Evolutionary conservation across 2,797 vertebrate species (phyloP).

Genomic region (Otolemur crassicaudatus): DNA sequence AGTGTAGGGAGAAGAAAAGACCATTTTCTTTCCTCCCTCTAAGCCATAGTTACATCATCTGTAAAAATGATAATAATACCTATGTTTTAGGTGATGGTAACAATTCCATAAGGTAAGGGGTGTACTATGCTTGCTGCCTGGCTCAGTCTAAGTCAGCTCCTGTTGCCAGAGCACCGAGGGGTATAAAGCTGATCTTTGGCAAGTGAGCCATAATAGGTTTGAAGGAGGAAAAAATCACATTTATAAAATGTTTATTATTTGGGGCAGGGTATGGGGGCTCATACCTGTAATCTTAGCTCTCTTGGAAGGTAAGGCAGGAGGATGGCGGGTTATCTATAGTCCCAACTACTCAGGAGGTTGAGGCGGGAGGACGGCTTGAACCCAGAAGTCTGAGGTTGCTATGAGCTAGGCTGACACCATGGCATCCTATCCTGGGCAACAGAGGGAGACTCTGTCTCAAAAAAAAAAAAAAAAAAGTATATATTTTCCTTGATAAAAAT

Average conservation of each 20-base stretch:
- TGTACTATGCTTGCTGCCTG: not conserved
- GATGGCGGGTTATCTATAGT: too few species aligned
- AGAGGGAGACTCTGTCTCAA: too few species aligned
- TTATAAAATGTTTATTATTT: not conserved
- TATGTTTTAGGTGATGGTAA: not conserved
- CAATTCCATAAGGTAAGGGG: not conserved
- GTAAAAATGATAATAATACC: not conserved
- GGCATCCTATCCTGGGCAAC: too few species aligned
- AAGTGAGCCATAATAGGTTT: not conserved
- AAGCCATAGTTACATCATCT: not conserved
- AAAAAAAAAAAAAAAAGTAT: too few species aligned
- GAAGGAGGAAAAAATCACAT: too few species aligned
- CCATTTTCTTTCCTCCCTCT: not conserved
- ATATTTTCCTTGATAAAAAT: constrained; percentile 22
- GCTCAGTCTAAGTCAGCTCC: not conserved
- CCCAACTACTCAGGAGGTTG: too few species aligned
- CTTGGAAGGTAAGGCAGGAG: too few species aligned
- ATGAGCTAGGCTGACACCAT: too few species aligned
- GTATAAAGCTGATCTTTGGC: not conserved
- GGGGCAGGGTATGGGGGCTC: too few species aligned
- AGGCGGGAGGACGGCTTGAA: too few species aligned
- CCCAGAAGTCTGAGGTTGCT: too few species aligned
- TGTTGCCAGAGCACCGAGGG: not conserved
- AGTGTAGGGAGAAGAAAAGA: not conserved
- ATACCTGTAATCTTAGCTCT: too few species aligned